Percentiles rank a stretch among this genome's conserved stretches.
Conservation (phyloP, 2,888 invertebrate genomes). For the Strigamia crassipes region DNA sequence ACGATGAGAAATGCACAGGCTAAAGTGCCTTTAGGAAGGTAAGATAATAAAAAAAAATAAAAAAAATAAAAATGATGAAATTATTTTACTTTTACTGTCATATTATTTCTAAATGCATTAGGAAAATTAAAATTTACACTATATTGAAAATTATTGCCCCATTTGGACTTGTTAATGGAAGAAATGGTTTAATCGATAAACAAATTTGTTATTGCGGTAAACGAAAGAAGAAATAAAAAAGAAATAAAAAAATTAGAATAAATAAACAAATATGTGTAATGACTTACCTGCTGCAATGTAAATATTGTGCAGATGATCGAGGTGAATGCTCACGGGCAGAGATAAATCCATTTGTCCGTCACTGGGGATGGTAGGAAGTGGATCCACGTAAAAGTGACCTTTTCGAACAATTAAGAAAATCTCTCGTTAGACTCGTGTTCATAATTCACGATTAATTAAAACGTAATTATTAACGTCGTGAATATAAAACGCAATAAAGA, state of each 20-base stretch:
- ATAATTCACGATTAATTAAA: not conserved
- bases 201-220: constrained; percentile 6
- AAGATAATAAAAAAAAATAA: not conserved
- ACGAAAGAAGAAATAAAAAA: not conserved
- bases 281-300: constrained; percentile 72
- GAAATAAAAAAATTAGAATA: not conserved
- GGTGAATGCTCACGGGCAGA: constrained; percentile 59
- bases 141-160: constrained; percentile 21
- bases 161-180: constrained; percentile 19
- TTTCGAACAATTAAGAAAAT: constrained; percentile 50
- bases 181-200: constrained; percentile 38
- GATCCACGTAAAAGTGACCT: constrained; percentile 74
- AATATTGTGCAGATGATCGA: constrained; percentile 73
- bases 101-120: constrained; percentile 22
- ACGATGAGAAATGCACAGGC: constrained; percentile 76
- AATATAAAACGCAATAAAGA: not conserved
- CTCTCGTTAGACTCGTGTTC: not conserved
- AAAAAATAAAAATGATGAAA: constrained; percentile 3
- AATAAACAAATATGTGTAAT: too few species aligned
- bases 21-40: constrained; percentile 62
- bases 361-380: constrained; percentile 60
- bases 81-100: not conserved
- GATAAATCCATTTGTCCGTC: constrained; percentile 56
- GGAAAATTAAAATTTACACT: constrained; percentile 18
- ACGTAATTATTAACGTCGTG: too few species aligned